phyloP scores from a whole-genome alignment of 2,888 invertebrate species.

The Nemotelus pantherinus region DNA sequence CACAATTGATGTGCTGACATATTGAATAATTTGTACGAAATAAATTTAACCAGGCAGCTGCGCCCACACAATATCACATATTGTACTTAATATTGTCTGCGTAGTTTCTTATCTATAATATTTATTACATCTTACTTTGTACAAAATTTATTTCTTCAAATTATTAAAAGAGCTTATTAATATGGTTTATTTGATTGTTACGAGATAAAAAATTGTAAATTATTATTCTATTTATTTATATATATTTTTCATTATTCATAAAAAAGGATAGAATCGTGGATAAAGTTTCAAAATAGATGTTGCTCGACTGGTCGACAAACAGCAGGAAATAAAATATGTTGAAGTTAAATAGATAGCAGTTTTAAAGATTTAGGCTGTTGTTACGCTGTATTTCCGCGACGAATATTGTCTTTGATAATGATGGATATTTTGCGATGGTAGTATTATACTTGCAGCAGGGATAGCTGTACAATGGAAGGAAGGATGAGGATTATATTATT shows the following conservation, averaged over 20 bases:
- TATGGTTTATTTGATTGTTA: background rate
- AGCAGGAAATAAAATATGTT: too few relatives aligned
- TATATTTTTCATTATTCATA: conserved; percentile 40
- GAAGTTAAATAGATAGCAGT: background rate
- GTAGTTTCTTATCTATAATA: conserved; percentile 6
- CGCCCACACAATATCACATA: background rate
- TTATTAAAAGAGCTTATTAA: background rate
- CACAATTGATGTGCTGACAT: too few relatives aligned
- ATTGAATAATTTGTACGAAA: too few relatives aligned
- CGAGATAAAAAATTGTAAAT: background rate
- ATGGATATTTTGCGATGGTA: conserved; percentile 61
- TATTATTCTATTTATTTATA: background rate
- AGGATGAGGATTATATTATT: conserved; percentile 23
- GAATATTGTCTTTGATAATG: conserved; percentile 64
- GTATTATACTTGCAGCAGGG: conserved; percentile 60
- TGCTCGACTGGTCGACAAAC: background rate
- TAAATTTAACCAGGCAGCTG: too few relatives aligned
- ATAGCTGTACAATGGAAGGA: conserved; percentile 35
- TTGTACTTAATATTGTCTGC: background rate
- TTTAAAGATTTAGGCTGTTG: conserved; percentile 44
- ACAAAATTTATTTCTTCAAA: conserved; percentile 19
- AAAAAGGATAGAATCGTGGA: background rate
- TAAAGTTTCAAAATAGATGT: background rate
- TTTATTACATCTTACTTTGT: conserved; percentile 42
- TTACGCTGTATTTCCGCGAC: conserved; percentile 63